Evolutionary conservation across 37 sponge, comb jelly and placozoan species (phyloP).

Genomic region (Amphimedon queenslandica): DNA sequence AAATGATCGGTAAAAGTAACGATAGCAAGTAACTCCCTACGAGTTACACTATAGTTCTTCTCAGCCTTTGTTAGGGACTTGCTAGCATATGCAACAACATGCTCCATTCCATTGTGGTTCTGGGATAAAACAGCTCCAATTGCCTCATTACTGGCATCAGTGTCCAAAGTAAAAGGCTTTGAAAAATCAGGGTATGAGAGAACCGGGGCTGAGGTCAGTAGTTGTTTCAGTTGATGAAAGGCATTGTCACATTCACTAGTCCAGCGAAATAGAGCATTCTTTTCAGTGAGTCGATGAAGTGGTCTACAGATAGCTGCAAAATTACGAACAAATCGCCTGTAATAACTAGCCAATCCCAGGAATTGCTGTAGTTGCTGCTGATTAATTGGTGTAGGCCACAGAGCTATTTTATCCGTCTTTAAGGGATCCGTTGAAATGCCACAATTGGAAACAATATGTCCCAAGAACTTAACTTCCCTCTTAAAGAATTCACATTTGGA

Average conservation of each 20-base stretch:
- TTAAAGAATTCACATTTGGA: constrained; percentile 21
- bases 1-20: constrained; percentile 2
- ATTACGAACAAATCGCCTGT: constrained; percentile 6
- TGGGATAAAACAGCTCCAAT: constrained; percentile 1
- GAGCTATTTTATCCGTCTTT: not conserved
- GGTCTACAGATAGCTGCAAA: constrained; percentile 21
- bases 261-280: constrained; percentile 3
- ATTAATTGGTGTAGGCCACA: not conserved
- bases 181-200: constrained; percentile 12
- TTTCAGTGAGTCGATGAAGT: constrained; percentile 14
- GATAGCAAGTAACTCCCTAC: constrained; percentile 4
- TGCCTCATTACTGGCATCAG: constrained; percentile 9
- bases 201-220: constrained; percentile 12
- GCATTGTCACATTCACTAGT: constrained; percentile 9
- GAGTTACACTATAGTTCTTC: constrained; percentile 11
- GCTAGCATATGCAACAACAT: constrained; percentile 11
- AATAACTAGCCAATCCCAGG: too few species aligned
- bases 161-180: constrained; percentile 21
- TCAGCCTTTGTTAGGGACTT: not conserved
- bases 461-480: constrained; percentile 24
- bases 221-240: constrained; percentile 5
- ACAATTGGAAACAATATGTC: constrained; percentile 30
- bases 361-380: too few species aligned
- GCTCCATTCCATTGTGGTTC: constrained; percentile 8
- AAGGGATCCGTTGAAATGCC: not conserved